Percentiles rank a stretch among this genome's conserved stretches.
Conservation (phyloP, 1,140 invertebrate genomes). For the Paralvinella palmiformis region DNA sequence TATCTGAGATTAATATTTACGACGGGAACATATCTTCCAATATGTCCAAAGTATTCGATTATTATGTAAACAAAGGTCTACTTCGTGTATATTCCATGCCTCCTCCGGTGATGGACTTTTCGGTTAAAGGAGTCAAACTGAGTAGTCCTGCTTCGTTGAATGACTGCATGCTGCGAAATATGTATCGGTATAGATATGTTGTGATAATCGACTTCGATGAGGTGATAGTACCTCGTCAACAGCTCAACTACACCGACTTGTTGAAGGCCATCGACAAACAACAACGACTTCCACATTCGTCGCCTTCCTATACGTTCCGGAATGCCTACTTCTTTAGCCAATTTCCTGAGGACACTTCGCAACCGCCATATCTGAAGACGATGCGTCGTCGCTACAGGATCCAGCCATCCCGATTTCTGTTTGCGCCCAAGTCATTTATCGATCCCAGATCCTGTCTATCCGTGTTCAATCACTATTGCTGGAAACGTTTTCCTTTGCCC, state of each 20-base stretch:
- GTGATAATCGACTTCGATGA: constrained; percentile 22
- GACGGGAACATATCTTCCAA: background rate
- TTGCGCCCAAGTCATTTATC: constrained; percentile 4
- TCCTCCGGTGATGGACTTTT: background rate
- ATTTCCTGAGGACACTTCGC: background rate
- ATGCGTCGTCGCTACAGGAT: background rate
- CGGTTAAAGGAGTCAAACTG: background rate
- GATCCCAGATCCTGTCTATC: background rate
- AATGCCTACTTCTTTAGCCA: constrained; percentile 11
- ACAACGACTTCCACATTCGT: background rate
- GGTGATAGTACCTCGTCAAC: constrained; percentile 22
- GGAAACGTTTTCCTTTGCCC: background rate
- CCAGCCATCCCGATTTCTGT: background rate
- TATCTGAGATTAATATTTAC: constrained; percentile 9
- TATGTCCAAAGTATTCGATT: background rate
- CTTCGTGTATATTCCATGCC: constrained; percentile 7
- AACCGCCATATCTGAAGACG: constrained; percentile 1
- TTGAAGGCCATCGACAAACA: background rate
- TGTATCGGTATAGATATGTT: constrained; percentile 17
- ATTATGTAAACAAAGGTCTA: constrained; percentile 15
- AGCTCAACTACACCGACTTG: constrained; percentile 12
- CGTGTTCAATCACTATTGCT: constrained; percentile 11
- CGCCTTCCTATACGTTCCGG: background rate
- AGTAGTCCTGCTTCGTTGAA: constrained; percentile 17
- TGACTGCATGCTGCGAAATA: constrained; percentile 24